phyloP scores from a whole-genome alignment of 2,888 invertebrate species.

The Drosophila atripex region DNA sequence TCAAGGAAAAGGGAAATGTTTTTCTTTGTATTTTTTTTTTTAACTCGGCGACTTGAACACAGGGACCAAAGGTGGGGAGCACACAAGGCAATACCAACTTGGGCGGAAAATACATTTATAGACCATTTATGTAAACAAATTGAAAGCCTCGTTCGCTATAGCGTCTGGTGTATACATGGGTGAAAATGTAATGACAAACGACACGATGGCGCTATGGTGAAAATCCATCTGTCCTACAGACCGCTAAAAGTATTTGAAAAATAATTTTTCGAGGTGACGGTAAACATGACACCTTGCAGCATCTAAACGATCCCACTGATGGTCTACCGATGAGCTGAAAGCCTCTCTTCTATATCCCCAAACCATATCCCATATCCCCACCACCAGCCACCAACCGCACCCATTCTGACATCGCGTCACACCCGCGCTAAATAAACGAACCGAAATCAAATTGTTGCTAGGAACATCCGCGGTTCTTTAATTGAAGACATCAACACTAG shows the following conservation, averaged over 20 bases:
- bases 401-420: constrained; percentile 54
- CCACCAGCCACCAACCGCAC: constrained; percentile 8
- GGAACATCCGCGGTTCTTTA: constrained; percentile 80
- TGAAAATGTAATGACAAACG: constrained; percentile 34
- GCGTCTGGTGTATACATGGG: constrained; percentile 44
- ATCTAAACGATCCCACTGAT: background rate
- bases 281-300: constrained; percentile 63
- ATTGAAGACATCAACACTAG: constrained; percentile 83
- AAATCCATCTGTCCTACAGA: constrained; percentile 69
- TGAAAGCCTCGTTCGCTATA: constrained; percentile 32
- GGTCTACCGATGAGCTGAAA: background rate
- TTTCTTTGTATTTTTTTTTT: too few relatives aligned
- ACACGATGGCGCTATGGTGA: constrained; percentile 53
- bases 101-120: constrained; percentile 54
- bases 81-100: too few relatives aligned
- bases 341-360: background rate
- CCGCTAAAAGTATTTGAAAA: constrained; percentile 70
- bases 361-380: background rate
- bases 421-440: constrained; percentile 69
- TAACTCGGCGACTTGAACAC: too few relatives aligned
- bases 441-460: constrained; percentile 76
- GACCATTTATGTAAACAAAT: constrained; percentile 60
- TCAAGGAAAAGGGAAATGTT: too few relatives aligned
- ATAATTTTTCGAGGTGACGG: constrained; percentile 69
- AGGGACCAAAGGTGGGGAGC: too few relatives aligned